A percentile compares a stretch with the other conserved stretches of the same genome.
These are phyloP conservation scores for Mohoua ochrocephala DNA, from an alignment of 2,113 vertebrate species.

Conservation along the genomic window DNA sequence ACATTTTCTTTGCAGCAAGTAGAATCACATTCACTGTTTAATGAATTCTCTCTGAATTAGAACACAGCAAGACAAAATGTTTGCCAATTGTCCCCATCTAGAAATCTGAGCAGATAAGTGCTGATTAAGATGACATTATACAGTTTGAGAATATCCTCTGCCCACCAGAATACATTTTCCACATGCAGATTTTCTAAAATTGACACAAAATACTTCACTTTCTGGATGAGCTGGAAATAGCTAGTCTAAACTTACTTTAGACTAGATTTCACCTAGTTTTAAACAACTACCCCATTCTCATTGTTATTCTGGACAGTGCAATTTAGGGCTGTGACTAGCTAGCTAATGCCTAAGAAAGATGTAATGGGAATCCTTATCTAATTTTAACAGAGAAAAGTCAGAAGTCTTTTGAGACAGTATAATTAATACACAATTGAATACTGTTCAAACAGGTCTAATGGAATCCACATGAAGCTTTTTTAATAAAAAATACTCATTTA, in stretches of 20 bases:
- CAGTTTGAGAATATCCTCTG: not conserved
- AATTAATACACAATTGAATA: not conserved
- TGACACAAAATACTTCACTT: not conserved
- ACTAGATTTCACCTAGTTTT: not conserved
- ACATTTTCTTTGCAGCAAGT: not conserved
- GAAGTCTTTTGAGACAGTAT: not conserved
- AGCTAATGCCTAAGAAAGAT: not conserved
- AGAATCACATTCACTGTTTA: not conserved
- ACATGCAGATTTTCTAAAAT: not conserved
- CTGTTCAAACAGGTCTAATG: not conserved
- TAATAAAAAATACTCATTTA: not conserved
- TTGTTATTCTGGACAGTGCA: not conserved
- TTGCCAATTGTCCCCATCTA: not conserved
- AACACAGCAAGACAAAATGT: not conserved
- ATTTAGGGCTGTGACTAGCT: not conserved
- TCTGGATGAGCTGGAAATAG: not conserved
- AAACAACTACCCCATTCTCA: not conserved
- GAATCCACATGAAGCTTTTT: not conserved
- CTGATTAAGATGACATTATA: not conserved
- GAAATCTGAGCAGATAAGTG: not conserved
- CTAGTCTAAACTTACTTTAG: not conserved
- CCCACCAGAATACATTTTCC: not conserved
- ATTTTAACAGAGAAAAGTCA: not conserved
- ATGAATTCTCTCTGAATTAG: not conserved
- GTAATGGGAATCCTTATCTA: not conserved